Evolutionary conservation across 2,888 invertebrate genomes (phyloP), one percentile per base, ranked within the genome.

Genomic region (Resseliella maxima): DNA sequence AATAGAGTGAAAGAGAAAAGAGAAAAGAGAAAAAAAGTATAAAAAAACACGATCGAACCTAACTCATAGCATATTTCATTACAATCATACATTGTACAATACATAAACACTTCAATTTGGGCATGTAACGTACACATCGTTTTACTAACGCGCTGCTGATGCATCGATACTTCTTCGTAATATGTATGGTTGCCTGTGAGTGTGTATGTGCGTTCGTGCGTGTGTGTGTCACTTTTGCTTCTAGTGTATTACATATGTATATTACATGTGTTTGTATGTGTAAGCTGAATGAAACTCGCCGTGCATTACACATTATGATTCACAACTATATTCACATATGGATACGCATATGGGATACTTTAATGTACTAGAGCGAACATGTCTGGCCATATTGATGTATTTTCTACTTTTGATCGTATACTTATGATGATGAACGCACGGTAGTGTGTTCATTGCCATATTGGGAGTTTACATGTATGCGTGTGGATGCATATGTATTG

Each of bases 321-420:
- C 3, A n/a, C 5, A 8, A 59, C 3, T 2, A 31, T 35, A 72
- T 15, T 24, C 72, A 72, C 31, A 15, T n/a, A 31, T 31, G 31
- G 35, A 72, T 35, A 72, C 27, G 72, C 72, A 72, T 72, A 15
- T 72, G 72, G 72, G 35, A 72, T 72, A 31, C 12, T 72, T 59
- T 59, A 72, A 72, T 15, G 35, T 72, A 72, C 35, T 31, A 27
- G 72, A 12, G 27, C 12, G 6, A 72, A 72, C 72, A 31, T 72
- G 31, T 72, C 72, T 72, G 72, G 72, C 31, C 72, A 72, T 72
- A 72, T 31, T 72, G 35, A 27, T 18, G 72, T 72, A 72, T 72
- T 27, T 12, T 35, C 31, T 12, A 72, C 31, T 31, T 35, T 72
- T 35, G 35, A 72, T 72, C 72, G 31, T 35, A 21, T 35, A 21